phyloP scores from a whole-genome alignment of 37 sponge, comb jelly and placozoan genomes.

The Cliona cf. orientalis region DNA sequence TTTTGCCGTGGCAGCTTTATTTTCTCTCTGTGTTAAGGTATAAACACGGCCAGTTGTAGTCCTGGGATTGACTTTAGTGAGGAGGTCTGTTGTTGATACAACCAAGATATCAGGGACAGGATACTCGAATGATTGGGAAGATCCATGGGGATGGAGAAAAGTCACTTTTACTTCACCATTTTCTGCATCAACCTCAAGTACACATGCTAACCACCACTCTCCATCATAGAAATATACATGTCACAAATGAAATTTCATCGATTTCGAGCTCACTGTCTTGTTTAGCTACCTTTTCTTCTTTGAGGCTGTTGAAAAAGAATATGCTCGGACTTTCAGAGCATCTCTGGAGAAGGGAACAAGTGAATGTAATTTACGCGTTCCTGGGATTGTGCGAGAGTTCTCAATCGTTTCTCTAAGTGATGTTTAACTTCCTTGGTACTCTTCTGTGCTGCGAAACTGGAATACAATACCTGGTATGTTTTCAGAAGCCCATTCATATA shows the following conservation, averaged over 20 bases:
- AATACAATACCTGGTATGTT: conserved; percentile 29
- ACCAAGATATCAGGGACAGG: conserved; percentile 21
- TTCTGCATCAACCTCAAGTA: conserved; percentile 22
- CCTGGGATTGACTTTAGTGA: conserved; percentile 23
- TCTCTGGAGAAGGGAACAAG: conserved; percentile 33
- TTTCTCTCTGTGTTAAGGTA: too few species aligned
- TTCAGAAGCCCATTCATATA: conserved; percentile 49
- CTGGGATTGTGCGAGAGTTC: conserved; percentile 39
- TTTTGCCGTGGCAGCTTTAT: too few species aligned
- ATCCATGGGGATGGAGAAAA: conserved; percentile 58
- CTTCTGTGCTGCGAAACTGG: conserved; percentile 26
- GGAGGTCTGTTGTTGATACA: conserved; percentile 11
- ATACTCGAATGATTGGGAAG: conserved; percentile 31
- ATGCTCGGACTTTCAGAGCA: conserved; percentile 9
- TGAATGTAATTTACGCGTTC: conserved; percentile 41
- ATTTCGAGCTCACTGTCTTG: conserved; percentile 14
- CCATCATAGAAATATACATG: conserved; percentile 20
- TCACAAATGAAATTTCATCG: conserved; percentile 42
- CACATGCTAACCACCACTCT: conserved; percentile 54
- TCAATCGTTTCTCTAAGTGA: too few species aligned
- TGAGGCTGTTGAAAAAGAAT: conserved; percentile 6
- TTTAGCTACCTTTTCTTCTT: conserved; percentile 18
- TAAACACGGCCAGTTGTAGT: too few species aligned
- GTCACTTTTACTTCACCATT: conserved; percentile 31
- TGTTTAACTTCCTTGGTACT: too few species aligned